phyloP scores from a whole-genome alignment of 2,888 invertebrate genomes.

The Thecocarcelia acutangulata region DNA sequence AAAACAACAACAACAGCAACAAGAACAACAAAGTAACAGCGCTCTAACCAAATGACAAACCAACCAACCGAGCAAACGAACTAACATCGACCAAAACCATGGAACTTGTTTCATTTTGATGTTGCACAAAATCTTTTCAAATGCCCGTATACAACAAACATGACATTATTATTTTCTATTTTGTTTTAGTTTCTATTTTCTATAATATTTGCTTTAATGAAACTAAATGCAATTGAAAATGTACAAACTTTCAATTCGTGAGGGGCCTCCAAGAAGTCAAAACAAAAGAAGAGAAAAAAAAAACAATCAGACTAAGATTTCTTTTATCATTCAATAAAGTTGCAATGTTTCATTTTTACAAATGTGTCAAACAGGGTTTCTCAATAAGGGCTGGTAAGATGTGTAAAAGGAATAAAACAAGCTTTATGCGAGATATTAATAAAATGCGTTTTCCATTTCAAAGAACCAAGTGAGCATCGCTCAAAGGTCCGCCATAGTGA shows the following conservation, averaged over 20 bases:
- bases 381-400: too few relatives aligned
- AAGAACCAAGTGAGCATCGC: too few relatives aligned
- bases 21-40: not conserved
- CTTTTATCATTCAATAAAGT: too few relatives aligned
- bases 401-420: too few relatives aligned
- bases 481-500: too few relatives aligned
- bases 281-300: too few relatives aligned
- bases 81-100: conserved; percentile 52
- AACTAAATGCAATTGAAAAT: conserved; percentile 21
- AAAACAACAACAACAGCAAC: conserved; percentile 36
- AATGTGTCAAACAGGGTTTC: too few relatives aligned
- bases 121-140: conserved; percentile 32
- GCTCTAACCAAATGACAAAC: conserved; percentile 55
- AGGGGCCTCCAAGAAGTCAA: not conserved
- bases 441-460: too few relatives aligned
- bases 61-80: conserved; percentile 48
- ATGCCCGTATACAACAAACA: conserved; percentile 30
- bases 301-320: too few relatives aligned
- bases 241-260: not conserved
- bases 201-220: conserved; percentile 36
- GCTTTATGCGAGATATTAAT: too few relatives aligned
- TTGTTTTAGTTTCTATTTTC: conserved; percentile 44
- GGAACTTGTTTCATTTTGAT: conserved; percentile 34
- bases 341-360: too few relatives aligned
- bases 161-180: conserved; percentile 63